These are phyloP conservation scores for Trachythela sp. DNA, from an alignment of 64 coral and sea anemone genomes.

Conservation along the genomic window DNA sequence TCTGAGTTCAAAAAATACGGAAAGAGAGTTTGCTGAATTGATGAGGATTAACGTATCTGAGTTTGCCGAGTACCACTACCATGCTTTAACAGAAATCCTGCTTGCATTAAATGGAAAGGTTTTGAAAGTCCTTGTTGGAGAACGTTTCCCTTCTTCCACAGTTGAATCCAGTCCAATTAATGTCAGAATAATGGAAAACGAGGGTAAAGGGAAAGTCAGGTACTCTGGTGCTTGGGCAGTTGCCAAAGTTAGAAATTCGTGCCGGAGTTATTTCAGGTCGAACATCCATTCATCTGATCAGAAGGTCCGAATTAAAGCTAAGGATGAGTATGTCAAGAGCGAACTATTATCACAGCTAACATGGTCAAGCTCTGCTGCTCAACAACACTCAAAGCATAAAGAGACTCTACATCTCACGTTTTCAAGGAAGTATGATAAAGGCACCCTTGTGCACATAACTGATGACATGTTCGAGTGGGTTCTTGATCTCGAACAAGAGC, in stretches of 20 bases:
- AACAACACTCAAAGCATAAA: not conserved
- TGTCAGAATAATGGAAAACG: not conserved
- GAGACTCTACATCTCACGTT: constrained; percentile 14
- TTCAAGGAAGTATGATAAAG: constrained; percentile 7
- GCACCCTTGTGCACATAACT: too few relatives aligned
- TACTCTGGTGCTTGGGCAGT: constrained; percentile 39
- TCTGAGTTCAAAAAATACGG: not conserved
- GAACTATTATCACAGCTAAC: constrained; percentile 18
- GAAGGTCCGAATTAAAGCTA: not conserved
- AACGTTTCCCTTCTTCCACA: not conserved
- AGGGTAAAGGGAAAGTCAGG: constrained; percentile 22
- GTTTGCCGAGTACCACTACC: constrained; percentile 1
- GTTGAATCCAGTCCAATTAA: not conserved
- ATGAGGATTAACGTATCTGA: not conserved
- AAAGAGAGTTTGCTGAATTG: constrained; percentile 13
- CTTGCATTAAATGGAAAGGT: not conserved
- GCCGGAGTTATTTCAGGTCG: not conserved
- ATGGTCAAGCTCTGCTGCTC: constrained; percentile 7
- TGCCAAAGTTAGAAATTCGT: constrained; percentile 3
- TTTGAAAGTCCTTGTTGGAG: constrained; percentile 23
- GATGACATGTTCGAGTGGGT: not conserved
- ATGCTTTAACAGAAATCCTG: constrained; percentile 22
- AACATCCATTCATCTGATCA: constrained; percentile 23
- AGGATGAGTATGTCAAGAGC: constrained; percentile 4
- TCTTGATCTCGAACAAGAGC: not conserved